A percentile compares a stretch with the other conserved stretches of the same genome.
phyloP scores from a whole-genome alignment of 1,140 invertebrate genomes.

The Drosophila bipectinata region DNA sequence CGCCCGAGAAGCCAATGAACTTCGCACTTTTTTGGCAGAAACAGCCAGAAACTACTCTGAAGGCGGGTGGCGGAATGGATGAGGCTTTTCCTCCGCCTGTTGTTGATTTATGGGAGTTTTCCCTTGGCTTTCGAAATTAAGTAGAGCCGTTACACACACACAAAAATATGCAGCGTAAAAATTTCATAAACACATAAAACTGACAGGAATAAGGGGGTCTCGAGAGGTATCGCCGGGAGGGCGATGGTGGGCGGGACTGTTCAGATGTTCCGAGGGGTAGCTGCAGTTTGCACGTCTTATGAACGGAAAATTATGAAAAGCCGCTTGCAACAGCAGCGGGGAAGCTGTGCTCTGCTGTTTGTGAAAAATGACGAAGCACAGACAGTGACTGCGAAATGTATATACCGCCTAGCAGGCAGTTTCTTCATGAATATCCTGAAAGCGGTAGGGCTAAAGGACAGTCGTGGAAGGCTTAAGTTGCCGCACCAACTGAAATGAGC shows the following conservation, averaged over 20 bases:
- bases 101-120: conserved; percentile 78
- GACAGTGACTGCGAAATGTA: conserved; percentile 66
- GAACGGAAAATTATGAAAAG: conserved; percentile 76
- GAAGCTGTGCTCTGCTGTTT: conserved; percentile 43
- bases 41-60: conserved; percentile 8
- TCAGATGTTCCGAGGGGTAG: conserved; percentile 11
- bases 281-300: conserved; percentile 74
- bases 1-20: conserved; percentile 68
- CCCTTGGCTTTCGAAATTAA: conserved; percentile 62
- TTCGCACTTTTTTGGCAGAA: conserved; percentile 41
- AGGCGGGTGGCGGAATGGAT: neutral
- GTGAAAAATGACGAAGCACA: conserved; percentile 74
- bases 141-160: conserved; percentile 67
- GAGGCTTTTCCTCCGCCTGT: conserved; percentile 53
- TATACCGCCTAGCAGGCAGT: conserved; percentile 37
- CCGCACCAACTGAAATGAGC: conserved; percentile 64
- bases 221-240: conserved; percentile 1
- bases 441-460: conserved; percentile 57
- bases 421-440: conserved; percentile 74
- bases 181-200: conserved; percentile 79
- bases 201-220: conserved; percentile 55
- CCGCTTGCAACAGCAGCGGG: conserved; percentile 20
- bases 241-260: neutral
- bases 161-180: conserved; percentile 76
- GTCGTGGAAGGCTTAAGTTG: conserved; percentile 75